Evolutionary conservation across 2,797 vertebrate species (phyloP), one percentile per base, ranked within the genome.

Genomic region (Neoniphon sammara): DNA sequence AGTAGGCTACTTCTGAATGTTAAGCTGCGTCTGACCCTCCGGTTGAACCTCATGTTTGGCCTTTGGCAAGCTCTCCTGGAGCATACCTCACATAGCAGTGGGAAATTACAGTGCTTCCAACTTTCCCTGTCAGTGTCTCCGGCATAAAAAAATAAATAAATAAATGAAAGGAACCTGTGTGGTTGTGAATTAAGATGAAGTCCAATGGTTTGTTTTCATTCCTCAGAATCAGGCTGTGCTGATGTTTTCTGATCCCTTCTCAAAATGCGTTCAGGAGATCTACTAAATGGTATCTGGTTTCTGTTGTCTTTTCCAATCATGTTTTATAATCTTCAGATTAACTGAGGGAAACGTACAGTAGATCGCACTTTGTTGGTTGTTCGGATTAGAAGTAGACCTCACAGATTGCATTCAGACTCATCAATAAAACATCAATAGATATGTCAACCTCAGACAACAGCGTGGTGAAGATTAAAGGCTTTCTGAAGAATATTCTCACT

Each of bases 1-100:
- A 83, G 76, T 39, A 31, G 70, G 21, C 70, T 44, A 2, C 80
- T 82, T 58, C 62, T 54, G 63, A 62, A 31, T 61, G 67, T 80
- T 81, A 39, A 66, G 67, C 67, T 82, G 57, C 12, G 14, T 68
- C 58, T 75, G 62, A 85, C 62, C 70, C 56, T 68, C 27, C 9
- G 6, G 69, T 61, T 75, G 70, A 64, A 85, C 76, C 49, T 72
- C 73, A 52, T 79, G 81, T 81, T 82, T 85, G 82, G 74, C 63
- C 69, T 75, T 70, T 88, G 82, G 80, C 59, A 67, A 74, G 49
- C 18, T 49, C 66, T 78, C 55, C 70, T 27, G 56, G 66, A 76
- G 79, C 61, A 75, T 67, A 67, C 55, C 78, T 81, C 60, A 61
- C 54, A 69, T 20, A 70, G 65, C 55, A 75, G 58, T 39, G 59